These are phyloP conservation scores for Mythimna ferrago DNA, from an alignment of 2,888 invertebrate species.

Conservation along the genomic window DNA sequence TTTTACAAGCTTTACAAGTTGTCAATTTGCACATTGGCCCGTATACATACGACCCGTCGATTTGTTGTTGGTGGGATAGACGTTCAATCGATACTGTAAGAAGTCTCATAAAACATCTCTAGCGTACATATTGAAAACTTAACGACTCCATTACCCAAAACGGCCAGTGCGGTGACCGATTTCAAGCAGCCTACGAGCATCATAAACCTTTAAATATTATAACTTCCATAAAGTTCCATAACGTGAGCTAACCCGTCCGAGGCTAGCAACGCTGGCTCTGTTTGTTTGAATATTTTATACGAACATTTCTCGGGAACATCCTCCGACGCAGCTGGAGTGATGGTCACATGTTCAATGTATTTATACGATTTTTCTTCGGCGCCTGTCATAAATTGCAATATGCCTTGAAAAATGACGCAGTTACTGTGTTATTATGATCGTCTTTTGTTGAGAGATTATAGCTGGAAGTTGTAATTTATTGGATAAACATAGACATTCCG, in stretches of 20 bases:
- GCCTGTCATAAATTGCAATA: conserved; percentile 46
- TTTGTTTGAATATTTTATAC: conserved; percentile 61
- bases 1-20: too few relatives aligned
- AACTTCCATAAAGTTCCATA: conserved; percentile 47
- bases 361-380: conserved; percentile 52
- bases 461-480: conserved; percentile 23
- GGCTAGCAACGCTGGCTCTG: conserved; percentile 48
- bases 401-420: conserved; percentile 42
- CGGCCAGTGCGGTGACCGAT: conserved; percentile 32
- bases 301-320: conserved; percentile 55
- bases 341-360: conserved; percentile 54
- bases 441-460: conserved; percentile 38
- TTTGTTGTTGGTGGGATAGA: too few relatives aligned
- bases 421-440: conserved; percentile 33
- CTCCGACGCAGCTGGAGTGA: conserved; percentile 44
- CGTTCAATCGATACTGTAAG: background rate
- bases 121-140: conserved; percentile 7
- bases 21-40: too few relatives aligned
- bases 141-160: conserved; percentile 4
- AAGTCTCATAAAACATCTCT: background rate
- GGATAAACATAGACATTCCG: background rate
- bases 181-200: conserved; percentile 30
- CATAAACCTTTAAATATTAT: conserved; percentile 54
- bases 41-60: too few relatives aligned
- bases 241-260: conserved; percentile 45